A percentile compares a stretch with the other conserved stretches of the same genome.
These are phyloP conservation scores for Tautogolabrus adspersus DNA, from an alignment of 2,113 vertebrate genomes.

Conservation along the genomic window DNA sequence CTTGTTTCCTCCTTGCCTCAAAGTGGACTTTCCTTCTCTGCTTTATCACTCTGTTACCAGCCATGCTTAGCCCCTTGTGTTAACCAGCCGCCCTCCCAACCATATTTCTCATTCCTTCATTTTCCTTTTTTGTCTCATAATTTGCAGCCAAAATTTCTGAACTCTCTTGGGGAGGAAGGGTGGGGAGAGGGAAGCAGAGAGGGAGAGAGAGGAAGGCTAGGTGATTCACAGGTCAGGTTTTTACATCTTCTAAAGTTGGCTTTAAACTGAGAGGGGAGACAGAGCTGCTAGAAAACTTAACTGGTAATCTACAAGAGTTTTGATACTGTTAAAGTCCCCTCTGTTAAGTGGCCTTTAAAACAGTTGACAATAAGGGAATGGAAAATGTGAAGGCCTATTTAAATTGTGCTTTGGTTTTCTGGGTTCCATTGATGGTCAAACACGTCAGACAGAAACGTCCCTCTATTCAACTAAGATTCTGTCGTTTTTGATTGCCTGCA, in stretches of 20 bases:
- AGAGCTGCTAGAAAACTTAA: conserved; percentile 73
- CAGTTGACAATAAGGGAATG: conserved; percentile 45
- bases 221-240: conserved; percentile 75
- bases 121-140: conserved; percentile 54
- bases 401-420: conserved; percentile 22
- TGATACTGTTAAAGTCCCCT: conserved; percentile 55
- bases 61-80: conserved; percentile 47
- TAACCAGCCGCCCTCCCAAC: conserved; percentile 55
- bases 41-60: conserved; percentile 80
- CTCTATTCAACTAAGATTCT: not conserved
- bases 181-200: conserved; percentile 40
- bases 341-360: conserved; percentile 69
- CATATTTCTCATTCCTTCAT: conserved; percentile 54
- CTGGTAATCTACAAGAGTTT: conserved; percentile 65
- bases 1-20: conserved; percentile 37
- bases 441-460: not conserved
- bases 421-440: conserved; percentile 20
- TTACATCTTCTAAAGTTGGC: conserved; percentile 69
- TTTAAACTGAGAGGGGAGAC: conserved; percentile 56
- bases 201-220: conserved; percentile 50
- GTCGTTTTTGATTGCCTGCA: not conserved
- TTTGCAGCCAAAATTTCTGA: conserved; percentile 46
- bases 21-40: conserved; percentile 73
- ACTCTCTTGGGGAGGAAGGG: conserved; percentile 50
- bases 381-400: conserved; percentile 33